phyloP scores from a whole-genome alignment of 2,113 vertebrate species.

The Ophthalmolycus amberensis region DNA sequence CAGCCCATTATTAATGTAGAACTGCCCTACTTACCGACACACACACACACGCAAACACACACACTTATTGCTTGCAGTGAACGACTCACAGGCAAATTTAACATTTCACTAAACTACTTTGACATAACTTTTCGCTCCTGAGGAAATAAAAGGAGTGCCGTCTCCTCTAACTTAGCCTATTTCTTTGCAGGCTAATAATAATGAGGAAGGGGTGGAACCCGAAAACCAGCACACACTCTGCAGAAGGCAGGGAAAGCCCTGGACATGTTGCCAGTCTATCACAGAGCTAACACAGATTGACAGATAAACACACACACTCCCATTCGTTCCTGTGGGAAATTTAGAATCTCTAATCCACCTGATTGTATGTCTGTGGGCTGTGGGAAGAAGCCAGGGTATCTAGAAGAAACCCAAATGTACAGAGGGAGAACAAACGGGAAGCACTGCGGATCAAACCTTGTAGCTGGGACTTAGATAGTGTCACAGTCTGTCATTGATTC shows the following conservation, averaged over 20 bases:
- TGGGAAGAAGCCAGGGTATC: constrained; percentile 28
- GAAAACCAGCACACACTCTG: constrained; percentile 16
- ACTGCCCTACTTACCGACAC: constrained; percentile 56
- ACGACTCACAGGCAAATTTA: neutral
- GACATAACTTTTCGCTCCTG: constrained; percentile 22
- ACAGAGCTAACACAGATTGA: constrained; percentile 73
- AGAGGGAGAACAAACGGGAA: constrained; percentile 29
- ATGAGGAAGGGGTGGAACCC: constrained; percentile 8
- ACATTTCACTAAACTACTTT: constrained; percentile 25
- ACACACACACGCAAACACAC: constrained; percentile 1
- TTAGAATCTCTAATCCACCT: constrained; percentile 68
- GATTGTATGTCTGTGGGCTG: constrained; percentile 58
- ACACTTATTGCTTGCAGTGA: constrained; percentile 4
- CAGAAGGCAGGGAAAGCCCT: constrained; percentile 70
- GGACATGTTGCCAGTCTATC: constrained; percentile 64
- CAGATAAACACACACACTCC: constrained; percentile 67
- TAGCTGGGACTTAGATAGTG: constrained; percentile 15
- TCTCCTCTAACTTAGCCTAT: constrained; percentile 5
- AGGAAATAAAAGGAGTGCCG: neutral
- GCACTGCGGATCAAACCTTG: constrained; percentile 21
- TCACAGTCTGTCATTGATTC: constrained; percentile 28
- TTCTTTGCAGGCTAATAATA: constrained; percentile 28
- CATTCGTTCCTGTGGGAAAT: constrained; percentile 68
- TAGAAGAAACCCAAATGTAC: constrained; percentile 24
- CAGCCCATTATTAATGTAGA: constrained; percentile 74